phyloP scores from a whole-genome alignment of 2,888 invertebrate species.

The Tetranychus piercei region DNA sequence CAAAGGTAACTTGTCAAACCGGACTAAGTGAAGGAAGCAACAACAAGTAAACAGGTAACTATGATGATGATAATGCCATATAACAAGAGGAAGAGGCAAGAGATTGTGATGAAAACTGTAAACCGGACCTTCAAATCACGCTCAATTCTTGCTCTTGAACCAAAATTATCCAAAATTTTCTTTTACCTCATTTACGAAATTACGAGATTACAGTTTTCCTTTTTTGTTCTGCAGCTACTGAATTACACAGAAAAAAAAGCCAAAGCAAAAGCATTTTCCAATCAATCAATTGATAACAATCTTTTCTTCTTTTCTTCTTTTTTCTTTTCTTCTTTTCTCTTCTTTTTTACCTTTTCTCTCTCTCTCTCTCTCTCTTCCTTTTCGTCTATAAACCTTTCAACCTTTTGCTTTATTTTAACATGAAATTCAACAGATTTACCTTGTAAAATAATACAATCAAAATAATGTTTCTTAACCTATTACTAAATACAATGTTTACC shows the following conservation, averaged over 20 bases:
- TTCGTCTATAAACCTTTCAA: background rate
- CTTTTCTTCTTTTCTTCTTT: background rate
- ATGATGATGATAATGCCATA: no score
- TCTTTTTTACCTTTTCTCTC: background rate
- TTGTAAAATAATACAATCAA: background rate
- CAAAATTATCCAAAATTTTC: no score
- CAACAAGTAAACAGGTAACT: no score
- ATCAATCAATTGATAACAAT: constrained; percentile 4
- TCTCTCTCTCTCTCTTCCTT: background rate
- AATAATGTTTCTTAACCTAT: background rate
- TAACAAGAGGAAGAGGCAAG: no score
- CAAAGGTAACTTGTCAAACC: no score
- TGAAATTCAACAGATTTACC: background rate
- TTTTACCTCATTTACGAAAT: no score
- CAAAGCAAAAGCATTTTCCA: background rate
- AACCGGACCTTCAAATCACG: no score
- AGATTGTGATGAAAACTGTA: no score
- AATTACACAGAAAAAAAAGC: background rate
- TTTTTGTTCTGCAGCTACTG: background rate
- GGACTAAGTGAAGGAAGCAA: no score
- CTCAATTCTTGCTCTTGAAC: no score
- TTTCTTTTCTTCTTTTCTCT: background rate
- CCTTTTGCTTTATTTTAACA: background rate
- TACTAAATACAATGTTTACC: background rate
- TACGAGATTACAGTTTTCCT: no score